Conservation (phyloP, 2,888 invertebrate genomes). For the Augochlorella aurata region DNA sequence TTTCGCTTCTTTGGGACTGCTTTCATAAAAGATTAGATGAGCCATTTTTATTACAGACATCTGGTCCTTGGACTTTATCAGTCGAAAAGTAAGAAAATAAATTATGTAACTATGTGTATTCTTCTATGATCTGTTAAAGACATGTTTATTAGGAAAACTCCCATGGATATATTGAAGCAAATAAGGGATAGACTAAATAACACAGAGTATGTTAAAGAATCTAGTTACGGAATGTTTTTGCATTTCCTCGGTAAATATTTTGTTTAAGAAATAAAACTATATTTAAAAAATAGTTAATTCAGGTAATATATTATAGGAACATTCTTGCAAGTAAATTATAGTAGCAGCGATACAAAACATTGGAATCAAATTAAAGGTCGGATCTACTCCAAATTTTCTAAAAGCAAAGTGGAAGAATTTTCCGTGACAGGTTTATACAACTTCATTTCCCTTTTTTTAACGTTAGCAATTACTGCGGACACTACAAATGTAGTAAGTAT, state of each 20-base stretch:
- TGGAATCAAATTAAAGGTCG: conserved; percentile 84
- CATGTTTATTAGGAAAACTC: conserved; percentile 70
- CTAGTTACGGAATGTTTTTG: conserved; percentile 83
- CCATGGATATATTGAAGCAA: conserved; percentile 77
- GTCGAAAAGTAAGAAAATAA: conserved; percentile 81
- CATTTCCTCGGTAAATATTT: conserved; percentile 81
- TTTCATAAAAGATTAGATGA: conserved; percentile 84
- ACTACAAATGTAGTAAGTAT: conserved; percentile 80
- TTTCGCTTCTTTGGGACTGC: conserved; percentile 84
- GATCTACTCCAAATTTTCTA: conserved; percentile 84
- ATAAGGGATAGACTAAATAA: conserved; percentile 78
- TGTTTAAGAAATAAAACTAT: not conserved
- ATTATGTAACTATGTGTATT: conserved; percentile 64
- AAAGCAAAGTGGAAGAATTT: conserved; percentile 83
- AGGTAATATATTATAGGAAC: conserved; percentile 69
- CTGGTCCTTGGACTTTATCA: conserved; percentile 80
- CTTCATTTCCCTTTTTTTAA: conserved; percentile 82
- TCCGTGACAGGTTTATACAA: conserved; percentile 84
- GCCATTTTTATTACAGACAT: conserved; percentile 82
- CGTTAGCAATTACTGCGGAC: conserved; percentile 81
- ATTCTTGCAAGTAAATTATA: conserved; percentile 76
- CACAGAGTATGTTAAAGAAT: conserved; percentile 75
- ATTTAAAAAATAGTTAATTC: conserved; percentile 58
- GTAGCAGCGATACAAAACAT: conserved; percentile 73
- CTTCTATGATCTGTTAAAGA: conserved; percentile 20